Conservation (phyloP, 2,888 invertebrate genomes). For the Phyllotreta cruciferae region DNA sequence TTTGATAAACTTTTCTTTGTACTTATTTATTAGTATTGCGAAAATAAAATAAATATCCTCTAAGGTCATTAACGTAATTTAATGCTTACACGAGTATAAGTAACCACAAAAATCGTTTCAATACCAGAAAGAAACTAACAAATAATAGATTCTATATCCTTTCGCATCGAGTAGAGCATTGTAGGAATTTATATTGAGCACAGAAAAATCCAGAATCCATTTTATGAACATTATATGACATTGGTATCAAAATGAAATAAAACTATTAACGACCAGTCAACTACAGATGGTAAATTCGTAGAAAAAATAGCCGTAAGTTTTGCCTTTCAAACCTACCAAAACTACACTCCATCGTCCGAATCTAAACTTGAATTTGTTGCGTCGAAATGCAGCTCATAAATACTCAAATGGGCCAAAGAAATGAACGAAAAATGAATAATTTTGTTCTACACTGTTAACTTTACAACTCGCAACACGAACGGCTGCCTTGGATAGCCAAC, state of each 20-base stretch:
- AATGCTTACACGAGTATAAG: slow-evolving; percentile 17
- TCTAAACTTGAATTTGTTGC: slow-evolving; percentile 27
- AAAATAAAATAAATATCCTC: slow-evolving; percentile 32
- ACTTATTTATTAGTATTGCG: slow-evolving; percentile 29
- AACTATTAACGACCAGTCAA: slow-evolving; percentile 50
- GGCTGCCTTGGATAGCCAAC: slow-evolving; percentile 40
- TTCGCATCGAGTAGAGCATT: not conserved
- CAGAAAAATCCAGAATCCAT: slow-evolving; percentile 52
- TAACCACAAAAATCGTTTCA: not conserved
- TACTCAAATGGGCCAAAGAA: slow-evolving; percentile 29
- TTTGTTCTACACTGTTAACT: slow-evolving; percentile 50
- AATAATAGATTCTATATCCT: slow-evolving; percentile 3
- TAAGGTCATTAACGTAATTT: slow-evolving; percentile 25
- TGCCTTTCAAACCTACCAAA: slow-evolving; percentile 43
- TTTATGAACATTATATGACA: slow-evolving; percentile 52
- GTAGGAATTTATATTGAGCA: slow-evolving; percentile 31
- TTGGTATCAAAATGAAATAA: slow-evolving; percentile 54
- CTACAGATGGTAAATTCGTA: slow-evolving; percentile 49
- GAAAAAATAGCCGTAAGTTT: slow-evolving; percentile 40
- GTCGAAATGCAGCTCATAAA: slow-evolving; percentile 26
- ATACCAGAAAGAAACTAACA: slow-evolving; percentile 2
- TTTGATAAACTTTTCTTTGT: too few relatives aligned
- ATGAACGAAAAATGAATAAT: slow-evolving; percentile 38
- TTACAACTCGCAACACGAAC: slow-evolving; percentile 45
- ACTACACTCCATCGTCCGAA: slow-evolving; percentile 40